Percentiles rank a stretch among this genome's conserved stretches.
Evolutionary conservation across 2,888 invertebrate species (phyloP).

Genomic region (Tethea ocularis): DNA sequence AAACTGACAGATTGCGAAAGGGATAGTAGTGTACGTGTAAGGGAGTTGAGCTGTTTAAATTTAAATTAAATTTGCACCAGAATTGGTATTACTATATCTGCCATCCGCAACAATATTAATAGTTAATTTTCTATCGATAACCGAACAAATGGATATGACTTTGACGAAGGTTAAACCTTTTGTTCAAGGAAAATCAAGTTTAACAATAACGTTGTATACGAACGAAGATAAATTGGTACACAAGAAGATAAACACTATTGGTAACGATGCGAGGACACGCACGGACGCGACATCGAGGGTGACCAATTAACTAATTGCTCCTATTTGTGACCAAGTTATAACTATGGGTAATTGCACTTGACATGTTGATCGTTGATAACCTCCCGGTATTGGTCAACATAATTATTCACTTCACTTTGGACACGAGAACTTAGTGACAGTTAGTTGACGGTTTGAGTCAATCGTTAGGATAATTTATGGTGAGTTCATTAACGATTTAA

Average conservation of each 20-base stretch:
- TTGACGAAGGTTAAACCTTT: slow-evolving; percentile 39
- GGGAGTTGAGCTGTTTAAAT: no score
- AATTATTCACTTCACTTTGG: slow-evolving; percentile 25
- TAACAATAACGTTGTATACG: slow-evolving; percentile 16
- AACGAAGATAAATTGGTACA: background rate
- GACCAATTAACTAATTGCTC: slow-evolving; percentile 54
- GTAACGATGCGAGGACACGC: slow-evolving; percentile 25
- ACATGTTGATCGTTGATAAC: slow-evolving; percentile 29
- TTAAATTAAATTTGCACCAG: background rate
- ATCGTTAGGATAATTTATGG: background rate
- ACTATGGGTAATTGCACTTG: slow-evolving; percentile 32
- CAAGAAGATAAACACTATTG: slow-evolving; percentile 19
- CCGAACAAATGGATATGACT: slow-evolving; percentile 23
- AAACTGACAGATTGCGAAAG: no score
- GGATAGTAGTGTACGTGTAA: no score
- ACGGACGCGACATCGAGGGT: slow-evolving; percentile 18
- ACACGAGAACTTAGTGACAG: slow-evolving; percentile 4
- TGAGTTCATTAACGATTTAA: background rate
- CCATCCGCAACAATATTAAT: slow-evolving; percentile 22
- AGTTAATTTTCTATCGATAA: slow-evolving; percentile 29
- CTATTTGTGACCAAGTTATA: slow-evolving; percentile 38
- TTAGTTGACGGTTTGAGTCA: background rate
- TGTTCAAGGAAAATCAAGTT: slow-evolving; percentile 34
- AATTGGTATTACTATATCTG: slow-evolving; percentile 1
- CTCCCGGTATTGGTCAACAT: slow-evolving; percentile 27